Conservation (phyloP, 2,888 invertebrate genomes). For the Tenthredo mesomela region DNA sequence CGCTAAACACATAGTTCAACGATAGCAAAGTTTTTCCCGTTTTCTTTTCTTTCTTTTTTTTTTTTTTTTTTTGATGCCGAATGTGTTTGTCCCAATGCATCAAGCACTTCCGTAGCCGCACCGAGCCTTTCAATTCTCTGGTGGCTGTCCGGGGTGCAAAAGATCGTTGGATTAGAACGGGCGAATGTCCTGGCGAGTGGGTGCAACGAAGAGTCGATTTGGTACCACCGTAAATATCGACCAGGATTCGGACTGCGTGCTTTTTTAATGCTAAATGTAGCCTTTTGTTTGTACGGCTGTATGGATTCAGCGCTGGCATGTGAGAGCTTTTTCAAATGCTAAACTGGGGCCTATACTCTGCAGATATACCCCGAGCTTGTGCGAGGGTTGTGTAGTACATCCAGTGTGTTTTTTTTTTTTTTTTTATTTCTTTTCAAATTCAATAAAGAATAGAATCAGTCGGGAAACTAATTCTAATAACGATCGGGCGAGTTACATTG, state of each 20-base stretch:
- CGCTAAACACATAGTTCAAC: neutral
- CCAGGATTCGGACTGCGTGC: conserved; percentile 59
- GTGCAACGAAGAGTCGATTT: conserved; percentile 9
- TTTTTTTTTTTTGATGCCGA: conserved; percentile 62
- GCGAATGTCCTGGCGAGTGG: neutral
- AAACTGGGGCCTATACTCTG: conserved; percentile 58
- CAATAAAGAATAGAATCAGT: neutral
- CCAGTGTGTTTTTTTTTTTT: neutral
- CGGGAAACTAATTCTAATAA: neutral
- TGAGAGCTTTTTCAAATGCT: conserved; percentile 70
- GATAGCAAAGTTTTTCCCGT: neutral
- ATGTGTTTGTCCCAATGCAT: conserved; percentile 70
- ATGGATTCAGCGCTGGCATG: conserved; percentile 62
- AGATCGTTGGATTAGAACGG: neutral
- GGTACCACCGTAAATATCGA: conserved; percentile 16
- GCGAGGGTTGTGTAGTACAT: neutral
- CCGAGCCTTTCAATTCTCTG: conserved; percentile 48
- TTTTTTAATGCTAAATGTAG: conserved; percentile 74
- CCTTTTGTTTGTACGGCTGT: conserved; percentile 63
- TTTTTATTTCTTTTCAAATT: neutral
- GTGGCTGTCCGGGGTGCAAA: neutral
- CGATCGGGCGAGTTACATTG: neutral
- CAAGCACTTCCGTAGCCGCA: conserved; percentile 65
- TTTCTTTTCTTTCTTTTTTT: too few species aligned
- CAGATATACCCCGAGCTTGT: neutral